Evolutionary conservation across 2,113 vertebrate species (phyloP), one percentile per base, ranked within the genome.

Genomic region (Eurypyga helias): DNA sequence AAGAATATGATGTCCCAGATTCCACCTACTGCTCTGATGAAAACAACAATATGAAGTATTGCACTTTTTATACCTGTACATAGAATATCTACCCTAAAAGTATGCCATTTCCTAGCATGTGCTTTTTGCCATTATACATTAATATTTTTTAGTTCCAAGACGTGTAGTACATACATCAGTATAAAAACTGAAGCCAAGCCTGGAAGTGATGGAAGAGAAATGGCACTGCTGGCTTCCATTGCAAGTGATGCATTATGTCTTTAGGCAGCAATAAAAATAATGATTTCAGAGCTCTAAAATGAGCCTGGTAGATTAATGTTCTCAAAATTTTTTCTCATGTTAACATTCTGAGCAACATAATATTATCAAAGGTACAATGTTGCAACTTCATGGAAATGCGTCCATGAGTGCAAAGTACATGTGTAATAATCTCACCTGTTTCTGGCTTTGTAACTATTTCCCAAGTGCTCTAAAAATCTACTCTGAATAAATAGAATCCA

Each of bases 181-280:
- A 60, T 64, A 80, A 96, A 95, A 64, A 93, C 71, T 93, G 85
- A 96, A 96, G 17, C 52, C 77, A 78, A 62, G 26, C 17, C 90
- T 87, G n/a, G 62, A 89, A 93, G 45, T 89, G n/a, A 69, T 48
- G 45, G 48, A 90, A 90, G 18, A 92, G n/a, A 88, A 90, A 88
- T 80, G 83, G 73, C 80, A 72, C 75, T 67, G 70, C 38, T 92
- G 78, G 48, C 72, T 96, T 91, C 38, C 38, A 72, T 28, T 93
- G 84, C 58, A 95, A 96, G 83, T 79, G 86, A 90, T 95, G 58
- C 46, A 79, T 97, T 95, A 64, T 69, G 54, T 94, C 84, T 96
- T 96, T 82, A 97, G 93, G 96, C 87, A 98, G 81, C 96, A 97
- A 90, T 96, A 97, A 97, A 97, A 57, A 83, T 96, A 97, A 94